A percentile compares a stretch with the other conserved stretches of the same genome.
These are phyloP conservation scores for Antheraea assamensis DNA, from an alignment of 2,888 invertebrate species.

Conservation along the genomic window DNA sequence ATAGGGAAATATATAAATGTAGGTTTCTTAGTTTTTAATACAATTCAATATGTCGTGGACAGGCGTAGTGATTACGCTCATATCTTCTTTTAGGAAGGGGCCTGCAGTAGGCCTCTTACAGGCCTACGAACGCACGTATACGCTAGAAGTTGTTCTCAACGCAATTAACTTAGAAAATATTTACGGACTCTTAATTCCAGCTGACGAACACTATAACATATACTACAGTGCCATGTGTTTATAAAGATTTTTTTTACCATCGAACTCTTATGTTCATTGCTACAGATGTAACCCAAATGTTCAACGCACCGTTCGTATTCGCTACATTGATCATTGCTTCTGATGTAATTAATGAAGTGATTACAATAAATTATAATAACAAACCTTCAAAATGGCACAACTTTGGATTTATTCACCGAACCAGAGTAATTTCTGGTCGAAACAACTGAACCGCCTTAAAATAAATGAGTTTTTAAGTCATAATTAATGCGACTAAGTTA, in stretches of 20 bases:
- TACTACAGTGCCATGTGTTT: background rate
- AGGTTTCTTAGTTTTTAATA: no score
- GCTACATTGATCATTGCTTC: background rate
- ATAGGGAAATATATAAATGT: no score
- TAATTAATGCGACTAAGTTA: background rate
- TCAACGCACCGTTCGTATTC: background rate
- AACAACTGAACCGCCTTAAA: background rate
- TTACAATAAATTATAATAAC: background rate
- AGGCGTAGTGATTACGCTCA: no score
- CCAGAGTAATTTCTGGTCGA: background rate
- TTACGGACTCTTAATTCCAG: no score
- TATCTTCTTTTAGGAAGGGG: no score
- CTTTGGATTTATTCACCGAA: background rate
- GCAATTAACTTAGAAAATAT: no score
- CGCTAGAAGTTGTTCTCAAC: no score
- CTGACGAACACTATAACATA: no score
- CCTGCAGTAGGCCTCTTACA: no score
- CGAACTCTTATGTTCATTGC: background rate
- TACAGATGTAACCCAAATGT: background rate
- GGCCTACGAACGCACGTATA: no score
- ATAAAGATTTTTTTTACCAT: background rate
- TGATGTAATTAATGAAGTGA: background rate
- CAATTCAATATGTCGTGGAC: no score
- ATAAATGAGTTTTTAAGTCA: slow-evolving; percentile 3
- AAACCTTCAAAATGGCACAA: background rate